These are phyloP conservation scores for Sinocyclocheilus anophthalmus DNA, from an alignment of 2,113 vertebrate species.

Conservation along the genomic window DNA sequence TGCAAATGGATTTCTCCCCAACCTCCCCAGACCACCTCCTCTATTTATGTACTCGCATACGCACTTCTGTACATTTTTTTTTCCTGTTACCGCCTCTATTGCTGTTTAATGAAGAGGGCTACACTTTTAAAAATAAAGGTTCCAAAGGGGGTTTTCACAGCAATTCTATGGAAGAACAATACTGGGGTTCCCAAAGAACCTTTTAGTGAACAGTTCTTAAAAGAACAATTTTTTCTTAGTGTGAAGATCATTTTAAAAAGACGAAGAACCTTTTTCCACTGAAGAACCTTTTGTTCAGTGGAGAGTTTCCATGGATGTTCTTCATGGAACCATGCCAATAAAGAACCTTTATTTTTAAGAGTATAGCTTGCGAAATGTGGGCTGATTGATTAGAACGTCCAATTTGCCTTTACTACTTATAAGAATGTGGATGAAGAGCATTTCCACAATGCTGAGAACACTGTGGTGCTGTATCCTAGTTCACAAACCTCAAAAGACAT, in stretches of 20 bases:
- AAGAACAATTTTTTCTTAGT: neutral
- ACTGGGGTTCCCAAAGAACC: neutral
- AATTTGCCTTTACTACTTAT: neutral
- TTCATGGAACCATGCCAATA: neutral
- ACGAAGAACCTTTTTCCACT: neutral
- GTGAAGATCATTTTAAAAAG: neutral
- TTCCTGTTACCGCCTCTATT: neutral
- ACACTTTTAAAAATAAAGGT: neutral
- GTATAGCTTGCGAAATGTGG: neutral
- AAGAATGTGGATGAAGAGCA: neutral
- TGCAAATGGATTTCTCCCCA: constrained; percentile 76
- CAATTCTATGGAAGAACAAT: neutral
- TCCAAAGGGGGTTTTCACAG: neutral
- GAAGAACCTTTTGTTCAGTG: neutral
- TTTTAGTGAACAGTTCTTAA: neutral
- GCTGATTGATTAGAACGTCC: neutral
- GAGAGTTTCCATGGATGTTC: neutral
- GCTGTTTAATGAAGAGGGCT: constrained; percentile 3
- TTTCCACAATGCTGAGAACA: neutral
- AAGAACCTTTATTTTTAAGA: neutral
- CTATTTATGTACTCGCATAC: constrained; percentile 26
- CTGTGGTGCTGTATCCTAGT: constrained; percentile 35
- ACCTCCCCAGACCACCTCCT: constrained; percentile 54
- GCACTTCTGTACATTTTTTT: neutral
- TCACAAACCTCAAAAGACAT: neutral